Evolutionary conservation across 1,140 invertebrate genomes (phyloP).

Genomic region (Danaus plexippus): DNA sequence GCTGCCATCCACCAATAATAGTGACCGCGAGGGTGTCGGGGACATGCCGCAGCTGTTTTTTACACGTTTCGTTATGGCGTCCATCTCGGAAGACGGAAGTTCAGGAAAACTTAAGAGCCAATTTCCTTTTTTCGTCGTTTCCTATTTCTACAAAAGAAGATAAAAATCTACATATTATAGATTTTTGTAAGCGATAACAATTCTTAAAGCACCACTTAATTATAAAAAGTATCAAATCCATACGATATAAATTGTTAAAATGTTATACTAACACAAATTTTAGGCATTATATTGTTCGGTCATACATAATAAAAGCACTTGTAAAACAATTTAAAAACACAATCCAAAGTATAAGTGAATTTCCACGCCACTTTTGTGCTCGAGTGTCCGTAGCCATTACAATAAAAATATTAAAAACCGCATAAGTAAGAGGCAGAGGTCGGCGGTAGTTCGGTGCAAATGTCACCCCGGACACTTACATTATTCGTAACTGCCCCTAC

Average conservation of each 20-base stretch:
- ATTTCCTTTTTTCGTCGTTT: slow-evolving; percentile 1
- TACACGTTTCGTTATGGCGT: slow-evolving; percentile 53
- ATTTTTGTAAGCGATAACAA: no score
- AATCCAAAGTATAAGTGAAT: slow-evolving; percentile 2
- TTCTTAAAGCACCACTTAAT: no score
- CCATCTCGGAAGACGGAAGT: slow-evolving; percentile 33
- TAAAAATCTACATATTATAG: slow-evolving; percentile 1
- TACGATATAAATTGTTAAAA: no score
- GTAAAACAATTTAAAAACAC: no score
- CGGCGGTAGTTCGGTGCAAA: slow-evolving; percentile 66
- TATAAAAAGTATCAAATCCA: no score
- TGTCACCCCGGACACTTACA: slow-evolving; percentile 67
- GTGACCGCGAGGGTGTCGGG: slow-evolving; percentile 53
- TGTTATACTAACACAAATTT: no score
- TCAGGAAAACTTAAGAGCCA: slow-evolving; percentile 21
- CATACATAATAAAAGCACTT: no score
- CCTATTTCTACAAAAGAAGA: slow-evolving; percentile 3
- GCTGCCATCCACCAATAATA: slow-evolving; percentile 43
- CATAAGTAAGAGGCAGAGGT: slow-evolving; percentile 70
- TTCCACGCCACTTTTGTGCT: slow-evolving; percentile 26
- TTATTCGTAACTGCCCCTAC: slow-evolving; percentile 53
- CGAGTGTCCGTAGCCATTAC: slow-evolving; percentile 50
- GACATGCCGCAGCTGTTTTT: slow-evolving; percentile 62
- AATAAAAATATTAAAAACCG: slow-evolving; percentile 72
- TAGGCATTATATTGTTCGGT: no score